Evolutionary conservation across 2,113 vertebrate species (phyloP), one percentile per base, ranked within the genome.

Genomic region (Gymnarchus niloticus): DNA sequence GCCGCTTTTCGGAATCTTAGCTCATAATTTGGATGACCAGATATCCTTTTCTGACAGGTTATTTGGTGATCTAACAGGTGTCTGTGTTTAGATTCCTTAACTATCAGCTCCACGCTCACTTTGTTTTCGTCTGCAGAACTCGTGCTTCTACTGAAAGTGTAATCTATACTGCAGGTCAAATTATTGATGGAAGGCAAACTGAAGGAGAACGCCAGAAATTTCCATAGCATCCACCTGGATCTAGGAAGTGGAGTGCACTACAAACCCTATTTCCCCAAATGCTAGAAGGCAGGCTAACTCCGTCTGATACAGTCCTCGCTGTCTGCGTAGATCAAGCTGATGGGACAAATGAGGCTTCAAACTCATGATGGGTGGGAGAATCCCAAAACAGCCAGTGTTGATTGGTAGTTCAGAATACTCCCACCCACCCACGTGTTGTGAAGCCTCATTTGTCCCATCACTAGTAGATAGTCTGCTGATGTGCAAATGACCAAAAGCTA

Each of bases 31-130:
- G 76, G 76, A 78, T 41, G 0, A 7, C 73, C 46, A 41, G 46
- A 37, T 33, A 28, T n/a, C 14, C 9, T 82, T 28, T 33, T 4
- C 21, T 82, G 51, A 3, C 28, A 51, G 49, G 80, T 54, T 82
- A 56, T 82, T 52, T 82, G 51, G 48, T 54, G 23, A 78, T 81
- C 48, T 52, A 52, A 82, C 48, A 82, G 49, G 49, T 82, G 49
- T 52, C 51, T 33, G n/a, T 65, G 59, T 82, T 82, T 82, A 10
- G 12, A 82, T 33, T 37, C 17, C 80, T 54, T 56, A 12, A 48
- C 48, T 51, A 33, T 54, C 51, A 54, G 19, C 76, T 78, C 8
- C 76, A 46, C 76, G 2, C 37, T 78, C 76, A 48, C 44, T 23
- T 46, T 78, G 37, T 48, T 78, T 78, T 48, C 21, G 44, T 23